Evolutionary conservation across 2,888 invertebrate genomes (phyloP).

Genomic region (Resseliella maxima): DNA sequence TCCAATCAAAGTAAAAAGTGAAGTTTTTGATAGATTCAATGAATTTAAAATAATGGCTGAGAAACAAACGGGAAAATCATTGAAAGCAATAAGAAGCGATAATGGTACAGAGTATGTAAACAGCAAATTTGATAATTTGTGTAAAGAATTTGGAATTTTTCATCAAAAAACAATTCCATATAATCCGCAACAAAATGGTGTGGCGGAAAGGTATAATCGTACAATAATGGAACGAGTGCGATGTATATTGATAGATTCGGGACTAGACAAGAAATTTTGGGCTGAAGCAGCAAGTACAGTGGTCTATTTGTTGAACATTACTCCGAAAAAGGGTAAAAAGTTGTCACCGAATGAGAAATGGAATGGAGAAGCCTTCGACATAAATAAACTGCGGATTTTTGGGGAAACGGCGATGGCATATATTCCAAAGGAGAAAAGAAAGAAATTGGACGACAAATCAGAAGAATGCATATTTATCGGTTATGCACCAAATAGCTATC

Average conservation of each 20-base stretch:
- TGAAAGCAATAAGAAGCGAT: background rate
- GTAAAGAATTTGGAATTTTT: background rate
- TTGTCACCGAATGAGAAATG: slow-evolving; percentile 23
- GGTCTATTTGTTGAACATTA: slow-evolving; percentile 58
- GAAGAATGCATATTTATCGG: slow-evolving; percentile 63
- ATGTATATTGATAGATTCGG: slow-evolving; percentile 55
- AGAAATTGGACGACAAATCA: slow-evolving; percentile 63
- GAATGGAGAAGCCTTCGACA: slow-evolving; percentile 62
- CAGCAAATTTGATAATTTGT: background rate
- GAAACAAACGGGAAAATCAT: background rate
- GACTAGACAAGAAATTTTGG: slow-evolving; percentile 61
- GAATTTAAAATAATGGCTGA: slow-evolving; percentile 32
- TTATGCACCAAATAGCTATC: slow-evolving; percentile 62
- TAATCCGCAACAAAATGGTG: slow-evolving; percentile 29
- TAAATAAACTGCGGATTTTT: slow-evolving; percentile 64
- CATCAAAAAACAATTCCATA: background rate
- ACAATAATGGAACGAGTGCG: slow-evolving; percentile 41
- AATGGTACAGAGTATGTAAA: slow-evolving; percentile 14
- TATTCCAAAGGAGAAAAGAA: slow-evolving; percentile 62
- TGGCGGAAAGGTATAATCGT: background rate
- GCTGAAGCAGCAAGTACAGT: slow-evolving; percentile 62
- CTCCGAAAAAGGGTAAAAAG: too few species aligned
- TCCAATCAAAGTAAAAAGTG: slow-evolving; percentile 22
- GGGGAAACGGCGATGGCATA: slow-evolving; percentile 63
- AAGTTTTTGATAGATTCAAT: slow-evolving; percentile 7